These are phyloP conservation scores for Tragelaphus buxtoni DNA, from an alignment of 2,113 vertebrate species.

Conservation along the genomic window DNA sequence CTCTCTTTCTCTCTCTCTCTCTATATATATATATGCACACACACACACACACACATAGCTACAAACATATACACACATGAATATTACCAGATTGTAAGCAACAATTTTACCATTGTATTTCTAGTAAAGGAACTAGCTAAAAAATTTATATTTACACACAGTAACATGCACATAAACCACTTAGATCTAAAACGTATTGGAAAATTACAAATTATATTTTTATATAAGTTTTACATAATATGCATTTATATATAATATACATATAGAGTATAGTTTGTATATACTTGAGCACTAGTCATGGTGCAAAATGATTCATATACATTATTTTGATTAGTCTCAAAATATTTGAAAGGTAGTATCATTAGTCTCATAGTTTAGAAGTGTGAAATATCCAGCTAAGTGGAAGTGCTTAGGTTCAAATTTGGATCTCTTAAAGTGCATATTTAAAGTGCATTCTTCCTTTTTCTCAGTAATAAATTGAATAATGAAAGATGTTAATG, in stretches of 20 bases:
- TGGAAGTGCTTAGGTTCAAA: neutral
- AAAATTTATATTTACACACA: neutral
- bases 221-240: too few relatives aligned
- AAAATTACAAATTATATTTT: too few relatives aligned
- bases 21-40: neutral
- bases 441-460: neutral
- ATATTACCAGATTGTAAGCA: neutral
- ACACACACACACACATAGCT: neutral
- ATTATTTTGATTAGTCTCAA: neutral
- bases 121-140: neutral
- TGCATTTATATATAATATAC: too few relatives aligned
- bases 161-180: neutral
- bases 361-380: neutral
- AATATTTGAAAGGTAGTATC: neutral
- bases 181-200: too few relatives aligned
- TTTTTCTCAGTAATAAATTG: neutral
- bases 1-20: neutral
- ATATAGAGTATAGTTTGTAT: neutral
- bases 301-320: neutral
- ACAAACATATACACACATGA: neutral
- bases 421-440: neutral
- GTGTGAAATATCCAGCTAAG: neutral
- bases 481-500: neutral
- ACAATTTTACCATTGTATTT: neutral
- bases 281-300: neutral